phyloP scores from a whole-genome alignment of 2,113 vertebrate genomes.

The Cryptomyrus ogoouensis region DNA sequence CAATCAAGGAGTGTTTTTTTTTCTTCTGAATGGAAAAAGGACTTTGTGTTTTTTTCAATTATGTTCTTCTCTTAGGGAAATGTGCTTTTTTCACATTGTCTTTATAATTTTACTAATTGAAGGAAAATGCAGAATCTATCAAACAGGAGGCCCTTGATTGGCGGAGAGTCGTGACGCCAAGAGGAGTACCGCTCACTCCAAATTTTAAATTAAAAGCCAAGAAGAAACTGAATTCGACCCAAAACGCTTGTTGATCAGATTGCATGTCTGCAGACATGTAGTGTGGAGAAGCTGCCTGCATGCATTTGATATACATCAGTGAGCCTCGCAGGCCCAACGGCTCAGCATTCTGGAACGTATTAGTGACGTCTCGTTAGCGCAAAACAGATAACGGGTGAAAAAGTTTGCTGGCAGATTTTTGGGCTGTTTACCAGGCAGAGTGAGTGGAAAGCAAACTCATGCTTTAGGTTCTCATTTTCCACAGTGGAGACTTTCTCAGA shows the following conservation, averaged over 20 bases:
- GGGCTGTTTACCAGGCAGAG: constrained; percentile 53
- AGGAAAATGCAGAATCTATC: constrained; percentile 49
- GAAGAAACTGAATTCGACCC: constrained; percentile 50
- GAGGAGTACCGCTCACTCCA: constrained; percentile 47
- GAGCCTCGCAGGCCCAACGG: constrained; percentile 61
- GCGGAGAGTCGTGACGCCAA: constrained; percentile 48
- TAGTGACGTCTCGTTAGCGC: constrained; percentile 67
- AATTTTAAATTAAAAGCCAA: constrained; percentile 53
- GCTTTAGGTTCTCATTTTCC: constrained; percentile 31
- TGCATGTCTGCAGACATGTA: constrained; percentile 55
- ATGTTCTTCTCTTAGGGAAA: constrained; percentile 44
- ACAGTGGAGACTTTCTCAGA: constrained; percentile 11
- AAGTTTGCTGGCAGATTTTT: constrained; percentile 44
- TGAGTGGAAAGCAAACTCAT: constrained; percentile 46
- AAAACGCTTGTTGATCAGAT: constrained; percentile 61
- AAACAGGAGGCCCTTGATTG: constrained; percentile 51
- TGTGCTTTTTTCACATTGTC: constrained; percentile 47
- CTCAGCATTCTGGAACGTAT: constrained; percentile 65
- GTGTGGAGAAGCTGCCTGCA: constrained; percentile 57
- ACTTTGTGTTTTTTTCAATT: constrained; percentile 57
- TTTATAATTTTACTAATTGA: constrained; percentile 49
- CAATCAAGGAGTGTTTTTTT: constrained; percentile 40
- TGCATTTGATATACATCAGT: constrained; percentile 69
- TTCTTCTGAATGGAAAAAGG: constrained; percentile 31
- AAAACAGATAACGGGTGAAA: constrained; percentile 66